Percentiles rank a stretch among this genome's conserved stretches.
phyloP scores from a whole-genome alignment of 2,888 invertebrate species.

The Oithona nana region DNA sequence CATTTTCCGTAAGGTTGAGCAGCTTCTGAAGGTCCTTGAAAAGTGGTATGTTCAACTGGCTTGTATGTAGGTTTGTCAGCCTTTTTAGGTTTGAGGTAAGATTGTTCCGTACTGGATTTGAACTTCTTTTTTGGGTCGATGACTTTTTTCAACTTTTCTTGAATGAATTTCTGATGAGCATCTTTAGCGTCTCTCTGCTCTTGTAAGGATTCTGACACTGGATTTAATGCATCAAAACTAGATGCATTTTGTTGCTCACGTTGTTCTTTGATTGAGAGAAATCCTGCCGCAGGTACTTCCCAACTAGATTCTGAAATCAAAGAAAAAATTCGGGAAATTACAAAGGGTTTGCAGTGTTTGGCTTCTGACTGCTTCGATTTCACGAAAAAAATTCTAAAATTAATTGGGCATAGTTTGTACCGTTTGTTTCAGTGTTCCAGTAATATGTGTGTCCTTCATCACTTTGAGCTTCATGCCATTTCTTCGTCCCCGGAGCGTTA shows the following conservation, averaged over 20 bases:
- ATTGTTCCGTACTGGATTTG: no score
- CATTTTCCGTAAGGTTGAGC: conserved; percentile 55
- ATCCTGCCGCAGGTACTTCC: conserved; percentile 52
- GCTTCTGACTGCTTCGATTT: no score
- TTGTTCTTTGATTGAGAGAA: conserved; percentile 29
- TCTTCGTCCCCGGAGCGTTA: conserved; percentile 22
- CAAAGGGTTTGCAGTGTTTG: no score
- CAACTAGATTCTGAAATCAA: conserved; percentile 46
- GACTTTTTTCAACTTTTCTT: background rate
- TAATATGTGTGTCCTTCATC: conserved; percentile 61
- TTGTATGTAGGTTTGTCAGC: no score
- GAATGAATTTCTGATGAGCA: background rate
- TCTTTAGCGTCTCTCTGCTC: background rate
- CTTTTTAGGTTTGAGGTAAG: no score
- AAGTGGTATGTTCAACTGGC: no score
- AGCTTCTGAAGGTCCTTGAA: conserved; percentile 40
- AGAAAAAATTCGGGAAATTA: conserved; percentile 3
- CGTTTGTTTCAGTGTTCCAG: conserved; percentile 66
- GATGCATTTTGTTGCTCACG: conserved; percentile 23
- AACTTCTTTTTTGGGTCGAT: conserved; percentile 23
- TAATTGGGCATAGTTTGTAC: no score
- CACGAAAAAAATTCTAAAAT: no score
- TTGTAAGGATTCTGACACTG: no score
- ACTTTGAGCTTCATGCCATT: conserved; percentile 61
- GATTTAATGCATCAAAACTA: no score